Percentiles rank a stretch among this genome's conserved stretches.
phyloP scores from a whole-genome alignment of 1,140 invertebrate genomes.

The Apis dorsata region DNA sequence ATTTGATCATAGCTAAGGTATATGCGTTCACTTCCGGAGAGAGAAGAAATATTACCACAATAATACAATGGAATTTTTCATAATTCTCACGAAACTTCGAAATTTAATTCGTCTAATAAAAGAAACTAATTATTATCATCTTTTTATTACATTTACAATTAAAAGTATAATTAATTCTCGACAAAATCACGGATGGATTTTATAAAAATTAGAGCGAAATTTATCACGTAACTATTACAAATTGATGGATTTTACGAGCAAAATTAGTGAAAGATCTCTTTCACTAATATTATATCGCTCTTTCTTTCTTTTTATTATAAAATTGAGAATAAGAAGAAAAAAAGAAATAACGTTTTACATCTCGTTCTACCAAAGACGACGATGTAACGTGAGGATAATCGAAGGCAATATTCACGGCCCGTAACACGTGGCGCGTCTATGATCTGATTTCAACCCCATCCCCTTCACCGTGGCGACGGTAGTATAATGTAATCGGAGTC shows the following conservation, averaged over 20 bases:
- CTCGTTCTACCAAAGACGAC: not conserved
- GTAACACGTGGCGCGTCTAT: constrained; percentile 31
- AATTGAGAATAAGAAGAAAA: too few relatives aligned
- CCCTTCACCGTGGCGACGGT: constrained; percentile 16
- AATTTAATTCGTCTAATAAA: not conserved
- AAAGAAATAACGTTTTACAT: too few relatives aligned
- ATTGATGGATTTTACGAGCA: too few relatives aligned
- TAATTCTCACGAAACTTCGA: not conserved
- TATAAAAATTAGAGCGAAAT: too few relatives aligned
- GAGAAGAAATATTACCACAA: constrained; percentile 5
- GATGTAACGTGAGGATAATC: constrained; percentile 15
- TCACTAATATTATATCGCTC: too few relatives aligned
- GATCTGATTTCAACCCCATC: constrained; percentile 48
- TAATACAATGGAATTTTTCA: not conserved
- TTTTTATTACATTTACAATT: too few relatives aligned
- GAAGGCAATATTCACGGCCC: constrained; percentile 30
- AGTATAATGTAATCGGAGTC: constrained; percentile 57
- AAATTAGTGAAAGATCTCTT: too few relatives aligned
- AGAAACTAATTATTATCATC: too few relatives aligned
- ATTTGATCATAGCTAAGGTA: constrained; percentile 46
- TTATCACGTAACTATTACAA: too few relatives aligned
- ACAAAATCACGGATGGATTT: too few relatives aligned
- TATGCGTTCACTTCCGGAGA: not conserved
- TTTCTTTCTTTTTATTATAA: too few relatives aligned
- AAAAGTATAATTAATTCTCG: too few relatives aligned